phyloP scores from a whole-genome alignment of 2,113 vertebrate species.

The Microtus oregoni region DNA sequence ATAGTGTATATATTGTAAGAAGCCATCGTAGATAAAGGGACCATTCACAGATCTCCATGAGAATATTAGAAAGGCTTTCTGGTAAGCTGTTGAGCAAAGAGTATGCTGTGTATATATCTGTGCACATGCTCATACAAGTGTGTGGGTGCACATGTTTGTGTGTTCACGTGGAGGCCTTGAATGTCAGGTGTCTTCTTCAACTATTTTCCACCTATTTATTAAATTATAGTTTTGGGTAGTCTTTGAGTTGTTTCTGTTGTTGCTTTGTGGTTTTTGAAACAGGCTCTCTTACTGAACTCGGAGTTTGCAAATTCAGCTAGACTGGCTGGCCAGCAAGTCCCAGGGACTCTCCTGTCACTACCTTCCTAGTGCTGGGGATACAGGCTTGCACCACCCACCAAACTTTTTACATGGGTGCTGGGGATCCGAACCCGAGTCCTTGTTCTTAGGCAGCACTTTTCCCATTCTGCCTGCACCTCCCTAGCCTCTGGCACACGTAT shows the following conservation, averaged over 20 bases:
- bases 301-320: not conserved
- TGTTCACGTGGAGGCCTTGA: not conserved
- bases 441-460: not conserved
- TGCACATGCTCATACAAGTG: too few species aligned
- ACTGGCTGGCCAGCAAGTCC: not conserved
- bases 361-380: not conserved
- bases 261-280: not conserved
- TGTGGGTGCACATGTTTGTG: not conserved
- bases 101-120: not conserved
- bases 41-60: not conserved
- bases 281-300: not conserved
- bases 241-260: not conserved
- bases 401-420: not conserved
- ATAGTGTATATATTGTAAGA: not conserved
- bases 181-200: not conserved
- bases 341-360: not conserved
- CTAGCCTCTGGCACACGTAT: not conserved
- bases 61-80: not conserved
- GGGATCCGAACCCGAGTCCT: not conserved
- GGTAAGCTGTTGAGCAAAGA: not conserved
- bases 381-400: not conserved
- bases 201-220: not conserved
- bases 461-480: not conserved
- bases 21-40: not conserved
- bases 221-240: not conserved